Conservation (phyloP, 2,797 vertebrate species). For the Tiaroga cobitis region DNA sequence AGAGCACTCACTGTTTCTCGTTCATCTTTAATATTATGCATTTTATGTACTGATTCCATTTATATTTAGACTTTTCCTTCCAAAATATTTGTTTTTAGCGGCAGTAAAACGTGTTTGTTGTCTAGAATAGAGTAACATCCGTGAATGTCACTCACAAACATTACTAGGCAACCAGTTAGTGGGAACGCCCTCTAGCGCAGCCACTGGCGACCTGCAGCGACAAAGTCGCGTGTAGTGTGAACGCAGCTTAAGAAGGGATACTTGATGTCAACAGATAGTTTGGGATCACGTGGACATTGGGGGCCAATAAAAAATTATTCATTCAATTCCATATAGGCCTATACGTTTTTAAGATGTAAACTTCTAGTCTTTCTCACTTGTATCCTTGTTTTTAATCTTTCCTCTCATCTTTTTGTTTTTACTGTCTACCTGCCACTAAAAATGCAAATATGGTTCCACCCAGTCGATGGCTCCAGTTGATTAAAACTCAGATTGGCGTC, state of each 20-base stretch:
- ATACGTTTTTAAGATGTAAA: background rate
- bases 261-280: conserved; percentile 3
- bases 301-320: background rate
- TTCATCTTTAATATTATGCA: too few species aligned
- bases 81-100: too few species aligned
- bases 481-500: conserved; percentile 53
- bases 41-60: too few species aligned
- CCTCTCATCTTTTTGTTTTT: conserved; percentile 27
- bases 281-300: background rate
- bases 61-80: too few species aligned
- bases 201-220: too few species aligned
- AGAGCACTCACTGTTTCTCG: too few species aligned
- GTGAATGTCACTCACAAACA: too few species aligned
- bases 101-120: too few species aligned
- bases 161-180: too few species aligned
- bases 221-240: too few species aligned
- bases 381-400: conserved; percentile 18
- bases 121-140: too few species aligned
- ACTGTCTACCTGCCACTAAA: conserved; percentile 42
- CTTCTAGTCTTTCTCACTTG: conserved; percentile 1
- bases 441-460: conserved; percentile 46
- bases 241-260: conserved; percentile 8
- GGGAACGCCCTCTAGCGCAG: too few species aligned
- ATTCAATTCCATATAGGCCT: background rate
- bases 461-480: conserved; percentile 52